Conservation (phyloP, 2,888 invertebrate species). For the Arge pagana region DNA sequence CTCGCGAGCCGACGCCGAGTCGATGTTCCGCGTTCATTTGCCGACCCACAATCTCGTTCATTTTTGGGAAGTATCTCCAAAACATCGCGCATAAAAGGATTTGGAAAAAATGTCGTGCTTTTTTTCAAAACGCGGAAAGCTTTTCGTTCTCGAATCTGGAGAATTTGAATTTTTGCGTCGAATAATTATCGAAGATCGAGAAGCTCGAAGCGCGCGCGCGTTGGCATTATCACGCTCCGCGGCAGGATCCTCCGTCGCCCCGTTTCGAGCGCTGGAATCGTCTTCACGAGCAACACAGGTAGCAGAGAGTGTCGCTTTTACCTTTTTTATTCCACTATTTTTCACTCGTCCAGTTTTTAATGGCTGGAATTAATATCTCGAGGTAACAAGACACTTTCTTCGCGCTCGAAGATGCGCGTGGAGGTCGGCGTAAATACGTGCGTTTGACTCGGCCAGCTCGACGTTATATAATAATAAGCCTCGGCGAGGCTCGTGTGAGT, state of each 20-base stretch:
- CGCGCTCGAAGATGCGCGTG: conserved; percentile 32
- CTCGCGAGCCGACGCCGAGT: too few relatives aligned
- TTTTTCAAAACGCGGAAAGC: too few relatives aligned
- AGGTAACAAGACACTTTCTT: conserved; percentile 56
- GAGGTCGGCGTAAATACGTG: conserved; percentile 30
- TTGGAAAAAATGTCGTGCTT: too few relatives aligned
- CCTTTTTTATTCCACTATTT: conserved; percentile 51
- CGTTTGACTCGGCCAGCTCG: conserved; percentile 9
- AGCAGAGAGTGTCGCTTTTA: conserved; percentile 37
- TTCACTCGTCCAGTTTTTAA: conserved; percentile 57
- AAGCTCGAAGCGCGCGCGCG: not conserved
- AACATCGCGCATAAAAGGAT: too few relatives aligned
- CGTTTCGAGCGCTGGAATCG: conserved; percentile 9
- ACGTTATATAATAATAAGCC: not conserved
- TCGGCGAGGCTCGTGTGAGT: not conserved
- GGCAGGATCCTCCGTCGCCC: conserved; percentile 18
- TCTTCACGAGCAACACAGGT: conserved; percentile 45
- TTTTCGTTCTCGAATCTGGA: too few relatives aligned
- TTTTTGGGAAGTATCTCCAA: too few relatives aligned
- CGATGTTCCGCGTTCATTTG: too few relatives aligned
- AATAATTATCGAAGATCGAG: not conserved
- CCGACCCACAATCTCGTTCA: too few relatives aligned
- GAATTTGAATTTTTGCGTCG: too few relatives aligned
- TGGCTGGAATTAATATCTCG: conserved; percentile 57
- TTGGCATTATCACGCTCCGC: not conserved